Evolutionary conservation across 2,888 invertebrate genomes (phyloP).

Genomic region (Leptinotarsa haldemani): DNA sequence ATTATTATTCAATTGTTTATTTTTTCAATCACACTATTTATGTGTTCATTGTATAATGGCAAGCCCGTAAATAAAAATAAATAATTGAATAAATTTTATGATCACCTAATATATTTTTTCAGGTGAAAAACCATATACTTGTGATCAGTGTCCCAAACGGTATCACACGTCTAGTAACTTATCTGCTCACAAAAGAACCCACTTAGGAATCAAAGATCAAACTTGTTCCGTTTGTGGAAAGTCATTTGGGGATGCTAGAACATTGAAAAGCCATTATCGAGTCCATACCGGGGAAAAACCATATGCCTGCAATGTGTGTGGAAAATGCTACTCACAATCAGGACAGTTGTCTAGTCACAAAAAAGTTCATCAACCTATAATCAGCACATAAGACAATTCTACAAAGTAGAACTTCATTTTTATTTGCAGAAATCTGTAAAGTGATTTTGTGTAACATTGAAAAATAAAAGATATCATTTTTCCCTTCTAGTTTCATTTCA

Average conservation of each 20-base stretch:
- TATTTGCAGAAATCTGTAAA: too few species aligned
- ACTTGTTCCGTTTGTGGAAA: slow-evolving; percentile 60
- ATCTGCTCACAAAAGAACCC: slow-evolving; percentile 60
- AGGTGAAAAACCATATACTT: slow-evolving; percentile 62
- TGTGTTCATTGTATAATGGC: too few species aligned
- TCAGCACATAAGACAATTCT: neutral
- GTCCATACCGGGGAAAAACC: slow-evolving; percentile 63
- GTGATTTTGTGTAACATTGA: too few species aligned
- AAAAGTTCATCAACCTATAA: slow-evolving; percentile 52
- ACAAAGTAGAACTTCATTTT: neutral
- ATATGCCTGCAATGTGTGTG: slow-evolving; percentile 59
- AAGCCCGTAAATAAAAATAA: too few species aligned
- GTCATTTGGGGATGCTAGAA: slow-evolving; percentile 60
- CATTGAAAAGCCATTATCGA: slow-evolving; percentile 60
- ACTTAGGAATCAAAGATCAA: slow-evolving; percentile 59
- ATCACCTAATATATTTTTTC: slow-evolving; percentile 27
- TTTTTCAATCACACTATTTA: too few species aligned
- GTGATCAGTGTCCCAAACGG: slow-evolving; percentile 60
- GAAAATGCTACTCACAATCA: slow-evolving; percentile 60
- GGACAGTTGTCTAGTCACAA: slow-evolving; percentile 62
- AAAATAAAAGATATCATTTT: too few species aligned
- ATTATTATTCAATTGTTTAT: too few species aligned
- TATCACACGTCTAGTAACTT: slow-evolving; percentile 63
- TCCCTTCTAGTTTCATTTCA: too few species aligned
- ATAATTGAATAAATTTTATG: too few species aligned